Base-by-base conservation (phyloP, 1,140 invertebrate genomes). In the Cataglyphis hispanica region DNA sequence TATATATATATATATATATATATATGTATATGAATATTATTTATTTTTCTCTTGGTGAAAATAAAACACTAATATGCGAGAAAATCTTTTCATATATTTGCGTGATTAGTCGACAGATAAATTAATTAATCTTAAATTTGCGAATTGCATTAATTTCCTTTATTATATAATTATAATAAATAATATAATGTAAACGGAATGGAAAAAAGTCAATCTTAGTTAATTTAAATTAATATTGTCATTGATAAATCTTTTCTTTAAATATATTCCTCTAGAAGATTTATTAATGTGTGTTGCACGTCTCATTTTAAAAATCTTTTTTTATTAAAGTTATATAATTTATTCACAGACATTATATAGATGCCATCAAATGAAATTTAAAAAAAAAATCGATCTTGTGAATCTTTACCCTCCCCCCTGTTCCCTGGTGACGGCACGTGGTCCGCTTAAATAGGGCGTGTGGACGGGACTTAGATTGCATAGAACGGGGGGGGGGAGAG, bases 381-480 rank as follows among this genome's bases (percentile, higher is more conserved):
- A 25, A 43, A 81, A 81, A 81, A 58, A 50, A 50, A 72, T 81
- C 66, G 66, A 72, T 81, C 50, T 61, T 53, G 16, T n/a, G 85
- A 72, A 66, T 87, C 67, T 85, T 88, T 56, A 74, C 22, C 46
- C 13, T 66, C 40, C 6, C 31, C 16, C 40, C 40, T 67, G 63
- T 70, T 84, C 70, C 64, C 19, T 16, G 27, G n/a, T 16, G 0
- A 58, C 25, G 77, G 13, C 87, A 80, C 86, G 75, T 63, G 86
- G 75, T 88, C 72, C 58, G 85, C 76, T 89, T 89, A 84, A 89
- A 87, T 84, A 72, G 78, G 60, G 25, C 37, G 85, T 88, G 76
- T 61, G 81, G 56, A 61, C 61, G 56, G 70, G 86, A 86, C 90
- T 91, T 89, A 90, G 89, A 91, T 91, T 88, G 88, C 88, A 88